Conservation (phyloP, 1,140 invertebrate genomes). For the Papilio helenus region DNA sequence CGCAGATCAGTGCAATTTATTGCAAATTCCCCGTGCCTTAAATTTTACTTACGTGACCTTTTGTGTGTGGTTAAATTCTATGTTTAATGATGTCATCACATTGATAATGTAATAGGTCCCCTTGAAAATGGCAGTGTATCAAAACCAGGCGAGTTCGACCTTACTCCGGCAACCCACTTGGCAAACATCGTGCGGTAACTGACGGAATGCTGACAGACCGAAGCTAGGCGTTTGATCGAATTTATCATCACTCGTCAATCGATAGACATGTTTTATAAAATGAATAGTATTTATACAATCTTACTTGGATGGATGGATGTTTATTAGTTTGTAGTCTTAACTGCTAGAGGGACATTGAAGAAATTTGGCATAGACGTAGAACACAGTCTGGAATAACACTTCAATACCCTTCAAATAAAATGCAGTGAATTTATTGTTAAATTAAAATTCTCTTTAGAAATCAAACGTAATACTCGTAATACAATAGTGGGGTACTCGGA, state of each 20-base stretch:
- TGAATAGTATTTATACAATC: too few relatives aligned
- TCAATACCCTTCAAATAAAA: background rate
- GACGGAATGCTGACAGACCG: slow-evolving; percentile 3
- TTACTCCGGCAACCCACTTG: slow-evolving; percentile 59
- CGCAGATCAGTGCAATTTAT: slow-evolving; percentile 12
- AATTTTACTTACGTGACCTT: background rate
- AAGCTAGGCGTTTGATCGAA: slow-evolving; percentile 17
- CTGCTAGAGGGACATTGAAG: too few relatives aligned
- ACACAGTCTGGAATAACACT: background rate
- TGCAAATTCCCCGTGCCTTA: background rate
- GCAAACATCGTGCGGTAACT: slow-evolving; percentile 41
- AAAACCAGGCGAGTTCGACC: slow-evolving; percentile 22
- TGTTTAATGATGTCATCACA: slow-evolving; percentile 29
- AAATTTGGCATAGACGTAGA: too few relatives aligned
- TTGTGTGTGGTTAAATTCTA: background rate
- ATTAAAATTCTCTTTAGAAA: slow-evolving; percentile 11
- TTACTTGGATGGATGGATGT: too few relatives aligned
- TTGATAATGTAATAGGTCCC: slow-evolving; percentile 21
- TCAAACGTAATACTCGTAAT: slow-evolving; percentile 1
- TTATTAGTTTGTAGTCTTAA: too few relatives aligned
- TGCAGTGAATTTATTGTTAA: background rate
- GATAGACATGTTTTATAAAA: background rate
- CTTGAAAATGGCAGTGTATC: slow-evolving; percentile 14
- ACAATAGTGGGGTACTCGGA: slow-evolving; percentile 20
- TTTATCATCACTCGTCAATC: background rate